Base-by-base conservation (phyloP, 1,140 invertebrate species). In the Aphelinus certus region DNA sequence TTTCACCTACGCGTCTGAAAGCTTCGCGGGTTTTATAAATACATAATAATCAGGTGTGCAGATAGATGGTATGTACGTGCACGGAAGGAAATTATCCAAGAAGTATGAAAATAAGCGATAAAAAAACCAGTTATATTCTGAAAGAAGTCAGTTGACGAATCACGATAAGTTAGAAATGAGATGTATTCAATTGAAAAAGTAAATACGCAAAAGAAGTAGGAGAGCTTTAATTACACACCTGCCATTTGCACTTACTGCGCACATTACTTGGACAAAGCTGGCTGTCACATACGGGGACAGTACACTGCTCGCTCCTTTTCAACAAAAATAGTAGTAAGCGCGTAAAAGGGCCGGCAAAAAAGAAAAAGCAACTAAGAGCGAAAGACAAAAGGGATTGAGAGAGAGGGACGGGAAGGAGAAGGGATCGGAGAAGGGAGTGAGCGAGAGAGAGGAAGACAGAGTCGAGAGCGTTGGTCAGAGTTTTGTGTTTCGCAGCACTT, bases 401-500 rank as follows among this genome's bases (percentile, higher is more conserved):
- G 26, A 58, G 61, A 2, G 9, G 56, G 48, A 47, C 3, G 46
- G 7, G 68, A 60, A 70, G 51, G 45, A 49, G 67, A 55, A 5
- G 10, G 2, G 3, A 5, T 43, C 26, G 26, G 26, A 26, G 26
- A 26, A 26, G 26, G 26, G 26, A 26, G 26, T 26, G 26, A 26
- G 26, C 26, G 26, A 26, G 26, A 26, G 26, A 43, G 45, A 43
- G 3, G 4, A 45, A 62, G 60, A 4, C 1, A 45, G 47, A 5
- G 7, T 4, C 67, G 7, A 7, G 45, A 6, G 69, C 62, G 70
- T 64, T 68, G 65, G 72, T 63, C 64, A 53, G 71, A 75, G 71
- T 77, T 77, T 77, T 80, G 77, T 76, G 76, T 80, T 80, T 78
- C 75, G 10, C 71, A 61, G 77, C 77, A 69, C 78, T 81, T 81